Base-by-base conservation (phyloP, 2,797 vertebrate genomes). In the Cuniculus paca region DNA sequence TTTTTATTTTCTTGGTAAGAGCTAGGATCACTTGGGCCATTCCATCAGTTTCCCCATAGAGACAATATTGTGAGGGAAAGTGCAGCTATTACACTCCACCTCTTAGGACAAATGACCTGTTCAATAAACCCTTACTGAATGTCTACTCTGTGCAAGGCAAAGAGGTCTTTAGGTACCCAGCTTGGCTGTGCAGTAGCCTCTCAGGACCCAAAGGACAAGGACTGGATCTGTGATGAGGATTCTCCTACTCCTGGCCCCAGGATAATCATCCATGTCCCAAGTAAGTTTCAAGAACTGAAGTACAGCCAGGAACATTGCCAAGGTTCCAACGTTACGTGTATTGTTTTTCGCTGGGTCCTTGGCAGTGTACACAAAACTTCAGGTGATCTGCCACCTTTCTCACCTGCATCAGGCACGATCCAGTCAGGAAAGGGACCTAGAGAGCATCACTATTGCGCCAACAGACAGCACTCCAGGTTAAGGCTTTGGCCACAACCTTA, bases 161-260 rank as follows among this genome's bases (percentile, higher is more conserved):
- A 52, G 9, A 54, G 17, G 20, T 36, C 78, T 6, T 58, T 34
- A 56, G 17, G 16, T 34, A 36, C 56, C 50, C 52, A 48, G 2
- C 3, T 54, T 65, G 28, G n/a, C 52, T 54, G 4, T 28, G 12
- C 39, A 10, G 4, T 26, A 77, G 36, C 8, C 54, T 60, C 61
- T 87, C 1, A 22, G 45, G 34, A 48, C 42, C 26, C 0, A 3
- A 48, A 3, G 24, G 17, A 61, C 39, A 42, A 74, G 28, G 26
- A 34, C 65, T 82, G 13, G 11, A n/a, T 56, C 58, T 22, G 5
- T 6, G 11, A 63, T 10, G 54, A 65, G 11, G 9, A 0, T 42
- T 17, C 22, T 34, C 28, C 7, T 17, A 8, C 1, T 34, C 19
- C 0, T 16, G 70, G 63, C 52, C 70, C 24, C 0, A 1, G 16